These are phyloP conservation scores for Spilosoma lubricipeda DNA, from an alignment of 2,888 invertebrate species.

Conservation along the genomic window DNA sequence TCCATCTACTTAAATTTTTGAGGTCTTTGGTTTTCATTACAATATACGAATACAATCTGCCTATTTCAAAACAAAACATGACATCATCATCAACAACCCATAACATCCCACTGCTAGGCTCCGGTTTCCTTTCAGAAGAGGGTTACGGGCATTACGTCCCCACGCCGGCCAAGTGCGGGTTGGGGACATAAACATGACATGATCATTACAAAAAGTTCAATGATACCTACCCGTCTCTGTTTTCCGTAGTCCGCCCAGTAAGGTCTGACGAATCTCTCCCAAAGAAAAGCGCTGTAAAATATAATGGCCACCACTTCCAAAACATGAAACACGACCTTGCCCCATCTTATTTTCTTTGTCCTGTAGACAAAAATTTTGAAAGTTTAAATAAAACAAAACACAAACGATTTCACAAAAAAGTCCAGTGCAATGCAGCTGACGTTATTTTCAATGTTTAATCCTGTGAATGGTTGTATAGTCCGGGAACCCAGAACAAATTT, in stretches of 20 bases:
- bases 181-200: neutral
- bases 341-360: constrained; percentile 91
- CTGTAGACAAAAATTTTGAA: constrained; percentile 77
- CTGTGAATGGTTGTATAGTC: neutral
- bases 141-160: too few species aligned
- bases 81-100: too few species aligned
- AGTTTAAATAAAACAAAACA: neutral
- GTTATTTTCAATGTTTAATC: constrained; percentile 9
- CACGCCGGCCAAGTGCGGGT: too few species aligned
- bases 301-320: constrained; percentile 92
- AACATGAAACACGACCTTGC: constrained; percentile 89
- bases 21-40: too few species aligned
- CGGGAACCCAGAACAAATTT: too few species aligned
- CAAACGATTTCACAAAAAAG: neutral
- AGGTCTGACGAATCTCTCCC: constrained; percentile 91
- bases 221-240: constrained; percentile 63
- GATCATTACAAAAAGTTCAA: constrained; percentile 6
- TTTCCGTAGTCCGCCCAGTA: constrained; percentile 89
- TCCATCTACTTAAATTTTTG: too few species aligned
- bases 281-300: constrained; percentile 92
- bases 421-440: neutral
- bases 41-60: too few species aligned
- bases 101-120: too few species aligned
- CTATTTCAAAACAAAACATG: too few species aligned
- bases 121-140: too few species aligned